Percentiles rank a stretch among this genome's conserved stretches.
phyloP scores from a whole-genome alignment of 2,113 vertebrate genomes.

The Hemiscyllium ocellatum region DNA sequence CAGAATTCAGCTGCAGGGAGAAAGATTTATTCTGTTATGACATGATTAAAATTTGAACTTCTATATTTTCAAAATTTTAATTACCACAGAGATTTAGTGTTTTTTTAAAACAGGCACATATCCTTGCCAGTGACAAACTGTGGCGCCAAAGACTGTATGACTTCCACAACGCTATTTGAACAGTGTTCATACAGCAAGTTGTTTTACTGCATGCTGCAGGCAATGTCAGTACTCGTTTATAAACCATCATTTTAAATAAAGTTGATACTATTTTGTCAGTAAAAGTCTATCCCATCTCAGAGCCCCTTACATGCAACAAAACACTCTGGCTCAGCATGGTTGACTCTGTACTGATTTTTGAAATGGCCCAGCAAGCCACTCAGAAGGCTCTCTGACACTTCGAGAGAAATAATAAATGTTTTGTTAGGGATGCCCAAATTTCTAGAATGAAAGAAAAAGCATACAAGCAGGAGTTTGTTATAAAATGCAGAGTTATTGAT shows the following conservation, averaged over 20 bases:
- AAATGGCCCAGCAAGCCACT: neutral
- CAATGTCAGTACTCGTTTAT: neutral
- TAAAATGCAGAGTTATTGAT: too few relatives aligned
- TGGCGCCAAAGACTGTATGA: neutral
- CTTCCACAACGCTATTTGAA: neutral
- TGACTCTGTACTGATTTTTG: neutral
- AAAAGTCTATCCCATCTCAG: neutral
- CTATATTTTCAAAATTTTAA: neutral
- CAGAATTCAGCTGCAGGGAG: slow-evolving; percentile 83
- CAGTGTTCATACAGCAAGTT: neutral
- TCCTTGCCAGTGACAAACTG: neutral
- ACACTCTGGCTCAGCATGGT: neutral
- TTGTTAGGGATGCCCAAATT: neutral
- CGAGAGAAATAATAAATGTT: neutral
- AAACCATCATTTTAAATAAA: slow-evolving; percentile 2
- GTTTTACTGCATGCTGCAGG: neutral
- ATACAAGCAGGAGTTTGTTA: too few relatives aligned
- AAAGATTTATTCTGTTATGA: slow-evolving; percentile 37
- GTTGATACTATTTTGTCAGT: neutral
- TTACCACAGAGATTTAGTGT: neutral
- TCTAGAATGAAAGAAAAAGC: neutral
- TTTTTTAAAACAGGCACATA: neutral
- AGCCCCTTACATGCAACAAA: neutral
- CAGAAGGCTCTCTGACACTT: neutral
- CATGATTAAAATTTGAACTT: neutral